These are phyloP conservation scores for Leptogaster cylindrica DNA, from an alignment of 2,888 invertebrate genomes.

Conservation along the genomic window DNA sequence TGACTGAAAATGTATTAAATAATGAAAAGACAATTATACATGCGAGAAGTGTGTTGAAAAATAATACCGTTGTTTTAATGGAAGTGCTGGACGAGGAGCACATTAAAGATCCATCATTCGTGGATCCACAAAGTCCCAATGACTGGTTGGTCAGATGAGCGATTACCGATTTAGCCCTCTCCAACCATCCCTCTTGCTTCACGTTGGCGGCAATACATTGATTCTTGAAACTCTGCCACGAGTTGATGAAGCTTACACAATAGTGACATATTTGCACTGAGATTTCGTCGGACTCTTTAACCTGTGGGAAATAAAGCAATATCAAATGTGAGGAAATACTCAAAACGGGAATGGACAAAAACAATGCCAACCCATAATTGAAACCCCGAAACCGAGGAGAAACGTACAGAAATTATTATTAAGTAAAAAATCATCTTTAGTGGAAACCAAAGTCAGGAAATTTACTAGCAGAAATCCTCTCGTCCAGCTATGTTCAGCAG, in stretches of 20 bases:
- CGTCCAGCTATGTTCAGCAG: no score
- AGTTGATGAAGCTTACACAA: conserved; percentile 62
- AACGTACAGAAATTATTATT: no score
- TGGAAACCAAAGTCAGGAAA: no score
- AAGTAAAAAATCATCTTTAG: no score
- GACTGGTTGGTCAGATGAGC: not conserved
- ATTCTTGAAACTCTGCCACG: conserved; percentile 63
- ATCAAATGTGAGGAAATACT: not conserved
- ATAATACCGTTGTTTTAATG: no score
- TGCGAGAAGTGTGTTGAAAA: conserved; percentile 7
- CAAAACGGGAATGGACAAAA: no score
- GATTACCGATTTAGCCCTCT: conserved; percentile 46
- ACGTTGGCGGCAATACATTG: conserved; percentile 59
- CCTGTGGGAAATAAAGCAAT: conserved; percentile 51
- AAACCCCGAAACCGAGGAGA: no score
- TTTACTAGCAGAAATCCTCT: no score
- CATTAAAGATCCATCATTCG: not conserved
- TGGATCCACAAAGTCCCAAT: not conserved
- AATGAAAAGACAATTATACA: no score
- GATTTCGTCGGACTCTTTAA: conserved; percentile 57
- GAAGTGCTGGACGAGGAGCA: no score
- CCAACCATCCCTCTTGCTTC: conserved; percentile 60
- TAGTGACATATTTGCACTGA: conserved; percentile 60
- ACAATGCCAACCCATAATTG: no score
- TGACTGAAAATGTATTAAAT: no score